These are phyloP conservation scores for Tuberolachnus salignus DNA, from an alignment of 2,888 invertebrate genomes.

Conservation along the genomic window DNA sequence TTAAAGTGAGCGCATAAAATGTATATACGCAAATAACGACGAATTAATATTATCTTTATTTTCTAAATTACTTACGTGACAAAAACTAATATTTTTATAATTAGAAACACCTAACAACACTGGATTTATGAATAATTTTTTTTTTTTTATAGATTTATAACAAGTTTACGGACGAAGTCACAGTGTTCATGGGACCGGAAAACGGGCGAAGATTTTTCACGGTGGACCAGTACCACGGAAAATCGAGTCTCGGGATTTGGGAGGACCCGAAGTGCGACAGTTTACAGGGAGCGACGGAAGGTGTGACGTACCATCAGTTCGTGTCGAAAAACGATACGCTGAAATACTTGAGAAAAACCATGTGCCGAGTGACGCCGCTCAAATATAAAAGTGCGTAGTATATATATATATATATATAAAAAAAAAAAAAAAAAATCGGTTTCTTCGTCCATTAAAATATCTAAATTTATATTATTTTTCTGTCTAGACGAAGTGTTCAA, in stretches of 20 bases:
- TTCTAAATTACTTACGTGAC: too few species aligned
- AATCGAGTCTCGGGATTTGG: constrained; percentile 67
- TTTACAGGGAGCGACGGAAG: constrained; percentile 71
- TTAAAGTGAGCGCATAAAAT: too few species aligned
- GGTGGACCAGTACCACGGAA: constrained; percentile 68
- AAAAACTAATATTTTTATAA: too few species aligned
- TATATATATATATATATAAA: constrained; percentile 14
- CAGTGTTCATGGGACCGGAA: constrained; percentile 69
- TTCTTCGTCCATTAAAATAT: not conserved
- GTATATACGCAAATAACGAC: too few species aligned
- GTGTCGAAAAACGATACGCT: constrained; percentile 68
- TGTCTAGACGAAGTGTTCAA: constrained; percentile 62
- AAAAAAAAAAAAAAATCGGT: too few species aligned
- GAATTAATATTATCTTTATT: too few species aligned
- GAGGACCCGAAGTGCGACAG: constrained; percentile 68
- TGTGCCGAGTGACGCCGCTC: constrained; percentile 70
- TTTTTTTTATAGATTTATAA: constrained; percentile 67
- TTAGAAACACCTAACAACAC: too few species aligned
- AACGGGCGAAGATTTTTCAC: constrained; percentile 70
- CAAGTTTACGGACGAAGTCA: constrained; percentile 69
- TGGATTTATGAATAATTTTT: too few species aligned
- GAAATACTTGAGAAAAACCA: constrained; percentile 72
- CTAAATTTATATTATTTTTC: not conserved
- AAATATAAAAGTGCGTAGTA: constrained; percentile 66
- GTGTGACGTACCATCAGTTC: constrained; percentile 68